Evolutionary conservation across 2,797 vertebrate species (phyloP).

Genomic region (Phaenicophaeus curvirostris): DNA sequence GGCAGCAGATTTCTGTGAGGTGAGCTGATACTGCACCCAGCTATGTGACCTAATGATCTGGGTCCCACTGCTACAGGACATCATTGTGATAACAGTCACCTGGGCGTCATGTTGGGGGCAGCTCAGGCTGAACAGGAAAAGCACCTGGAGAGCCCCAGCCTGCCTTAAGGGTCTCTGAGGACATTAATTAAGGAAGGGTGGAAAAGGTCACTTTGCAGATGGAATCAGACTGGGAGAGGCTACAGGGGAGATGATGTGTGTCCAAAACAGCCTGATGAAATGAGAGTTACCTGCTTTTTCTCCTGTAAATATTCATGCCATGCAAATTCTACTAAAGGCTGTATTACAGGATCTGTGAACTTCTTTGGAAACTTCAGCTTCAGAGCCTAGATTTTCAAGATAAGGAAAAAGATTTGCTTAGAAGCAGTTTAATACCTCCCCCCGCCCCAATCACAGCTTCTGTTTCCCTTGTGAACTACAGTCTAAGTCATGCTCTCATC

Average conservation of each 20-base stretch:
- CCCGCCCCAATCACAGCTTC: no score
- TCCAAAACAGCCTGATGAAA: not conserved
- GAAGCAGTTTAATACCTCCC: not conserved
- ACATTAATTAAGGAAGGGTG: not conserved
- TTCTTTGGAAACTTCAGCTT: constrained; percentile 69
- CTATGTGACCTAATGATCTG: not conserved
- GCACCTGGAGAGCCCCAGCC: not conserved
- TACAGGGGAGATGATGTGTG: not conserved
- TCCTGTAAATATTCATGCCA: constrained; percentile 74
- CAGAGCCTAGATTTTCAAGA: constrained; percentile 71
- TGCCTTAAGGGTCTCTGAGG: not conserved
- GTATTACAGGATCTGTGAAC: constrained; percentile 71
- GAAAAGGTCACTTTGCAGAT: not conserved
- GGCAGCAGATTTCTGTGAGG: not conserved
- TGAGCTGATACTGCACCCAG: not conserved
- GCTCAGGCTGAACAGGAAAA: not conserved
- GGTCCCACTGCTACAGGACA: not conserved
- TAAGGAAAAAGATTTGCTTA: constrained; percentile 2
- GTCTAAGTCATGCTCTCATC: not conserved
- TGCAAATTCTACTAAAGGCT: constrained; percentile 75
- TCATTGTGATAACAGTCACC: not conserved
- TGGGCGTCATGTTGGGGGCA: not conserved
- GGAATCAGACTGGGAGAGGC: not conserved
- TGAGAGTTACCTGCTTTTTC: constrained; percentile 71
- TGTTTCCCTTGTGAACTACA: not conserved